Evolutionary conservation across 2,113 vertebrate genomes (phyloP).

Genomic region (Rissa tridactyla): DNA sequence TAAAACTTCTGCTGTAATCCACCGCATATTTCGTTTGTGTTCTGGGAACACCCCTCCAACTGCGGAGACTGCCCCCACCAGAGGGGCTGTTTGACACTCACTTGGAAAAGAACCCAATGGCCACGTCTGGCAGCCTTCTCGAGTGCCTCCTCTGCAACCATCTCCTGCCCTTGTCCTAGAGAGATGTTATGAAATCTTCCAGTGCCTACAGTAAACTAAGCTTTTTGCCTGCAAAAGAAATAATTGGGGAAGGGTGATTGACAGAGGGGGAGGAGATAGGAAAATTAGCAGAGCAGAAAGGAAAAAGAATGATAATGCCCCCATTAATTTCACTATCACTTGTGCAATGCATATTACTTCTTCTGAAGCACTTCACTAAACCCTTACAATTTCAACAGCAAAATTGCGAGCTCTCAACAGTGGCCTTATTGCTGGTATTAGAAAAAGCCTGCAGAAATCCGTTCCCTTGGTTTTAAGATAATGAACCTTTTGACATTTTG

Average conservation of each 20-base stretch:
- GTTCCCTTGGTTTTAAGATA: slow-evolving; percentile 73
- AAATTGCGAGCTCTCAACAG: slow-evolving; percentile 63
- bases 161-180: slow-evolving; percentile 83
- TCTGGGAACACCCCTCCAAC: neutral
- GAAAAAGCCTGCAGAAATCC: slow-evolving; percentile 62
- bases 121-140: slow-evolving; percentile 70
- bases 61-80: neutral
- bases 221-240: slow-evolving; percentile 75
- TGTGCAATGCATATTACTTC: slow-evolving; percentile 23
- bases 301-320: neutral
- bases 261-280: slow-evolving; percentile 14
- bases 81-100: neutral
- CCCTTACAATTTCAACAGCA: slow-evolving; percentile 58
- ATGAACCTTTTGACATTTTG: slow-evolving; percentile 80
- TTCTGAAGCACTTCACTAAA: slow-evolving; percentile 55
- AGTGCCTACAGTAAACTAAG: slow-evolving; percentile 77
- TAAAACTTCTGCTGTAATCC: neutral
- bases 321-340: slow-evolving; percentile 59
- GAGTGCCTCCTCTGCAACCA: slow-evolving; percentile 72
- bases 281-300: neutral
- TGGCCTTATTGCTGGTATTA: slow-evolving; percentile 49
- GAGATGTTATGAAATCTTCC: slow-evolving; percentile 83
- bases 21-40: rapidly evolving
- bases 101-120: slow-evolving; percentile 84
- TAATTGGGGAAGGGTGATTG: neutral